Evolutionary conservation across 2,113 vertebrate species (phyloP).

Genomic region (Callipepla squamata): DNA sequence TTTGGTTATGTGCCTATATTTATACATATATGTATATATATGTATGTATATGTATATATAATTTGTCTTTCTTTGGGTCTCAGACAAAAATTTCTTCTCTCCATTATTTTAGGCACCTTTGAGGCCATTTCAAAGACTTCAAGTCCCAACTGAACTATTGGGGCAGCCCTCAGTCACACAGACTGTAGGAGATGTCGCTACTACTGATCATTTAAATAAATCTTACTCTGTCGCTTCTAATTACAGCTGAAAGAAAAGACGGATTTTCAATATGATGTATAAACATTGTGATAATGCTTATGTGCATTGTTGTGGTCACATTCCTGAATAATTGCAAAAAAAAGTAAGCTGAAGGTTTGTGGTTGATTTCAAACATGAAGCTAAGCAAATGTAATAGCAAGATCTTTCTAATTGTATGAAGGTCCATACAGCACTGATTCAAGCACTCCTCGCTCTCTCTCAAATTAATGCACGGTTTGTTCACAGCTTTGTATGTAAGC

Average conservation of each 20-base stretch:
- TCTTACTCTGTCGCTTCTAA: not conserved
- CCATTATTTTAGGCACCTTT: not conserved
- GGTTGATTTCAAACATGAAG: not conserved
- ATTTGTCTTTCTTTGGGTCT: not conserved
- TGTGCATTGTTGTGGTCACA: not conserved
- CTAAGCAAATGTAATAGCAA: not conserved
- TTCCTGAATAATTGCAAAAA: not conserved
- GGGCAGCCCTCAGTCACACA: not conserved
- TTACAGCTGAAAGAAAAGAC: not conserved
- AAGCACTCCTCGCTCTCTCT: not conserved
- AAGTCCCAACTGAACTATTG: constrained; percentile 26
- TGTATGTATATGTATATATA: not conserved
- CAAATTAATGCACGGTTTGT: not conserved
- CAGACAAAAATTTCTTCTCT: not conserved
- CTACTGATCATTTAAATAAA: not conserved
- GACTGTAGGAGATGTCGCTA: not conserved
- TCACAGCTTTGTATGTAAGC: not conserved
- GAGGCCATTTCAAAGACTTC: constrained; percentile 10
- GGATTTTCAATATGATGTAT: not conserved
- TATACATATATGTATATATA: not conserved
- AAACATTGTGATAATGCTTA: not conserved
- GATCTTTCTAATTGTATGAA: not conserved
- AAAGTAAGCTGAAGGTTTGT: not conserved
- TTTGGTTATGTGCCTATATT: not conserved
- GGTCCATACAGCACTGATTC: not conserved